Base-by-base conservation (phyloP, 1,140 invertebrate species). In the Saccostrea cuccullata region DNA sequence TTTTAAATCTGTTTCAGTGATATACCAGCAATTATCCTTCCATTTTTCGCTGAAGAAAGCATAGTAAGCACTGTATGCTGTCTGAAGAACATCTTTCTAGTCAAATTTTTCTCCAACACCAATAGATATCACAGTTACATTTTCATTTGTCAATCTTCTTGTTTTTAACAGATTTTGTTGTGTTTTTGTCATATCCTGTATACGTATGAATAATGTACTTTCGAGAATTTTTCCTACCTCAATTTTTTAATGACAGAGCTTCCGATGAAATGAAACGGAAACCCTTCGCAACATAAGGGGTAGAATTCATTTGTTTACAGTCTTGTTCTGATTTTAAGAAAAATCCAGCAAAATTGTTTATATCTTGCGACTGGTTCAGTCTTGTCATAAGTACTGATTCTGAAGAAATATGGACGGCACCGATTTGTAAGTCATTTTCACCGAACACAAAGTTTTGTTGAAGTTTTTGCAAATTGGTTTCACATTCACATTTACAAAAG, bases 141-240 rank as follows among this genome's bases (percentile, higher is more conserved):
- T 55, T 17, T n/a, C 30, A 13, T 56, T 84, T 55, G 40, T 84
- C 82, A 84, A 11, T n/a, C n/a, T 12, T 84, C 55, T 13, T 20
- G 30, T 55, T 55, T 11, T 55, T 23, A 12, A 55, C 17, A n/a
- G 82, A 55, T 20, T 55, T 11, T 55, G 82, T n/a, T 55, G 47
- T 20, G 20, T 84, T 56, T 55, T 15, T 56, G 82, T 55, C 82
- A 36, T 55, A 55, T 84, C 82, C 82, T 30, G 20, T 55, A 26
- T 55, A 55, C 8, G 20, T 23, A 26, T 84, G 82, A 26, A 84
- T 55, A 20, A 84, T 40, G 55, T n/a, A 84, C 47, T 84, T 84
- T 8, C 36, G n/a, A n/a, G 55, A n/a, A 26, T 84, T 15, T 11
- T 84, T 36, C 47, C 82, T 55, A 23, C 23, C 82, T 55, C 82